Evolutionary conservation across 1,140 invertebrate genomes (phyloP).

Genomic region (Aphaenogaster floridana): DNA sequence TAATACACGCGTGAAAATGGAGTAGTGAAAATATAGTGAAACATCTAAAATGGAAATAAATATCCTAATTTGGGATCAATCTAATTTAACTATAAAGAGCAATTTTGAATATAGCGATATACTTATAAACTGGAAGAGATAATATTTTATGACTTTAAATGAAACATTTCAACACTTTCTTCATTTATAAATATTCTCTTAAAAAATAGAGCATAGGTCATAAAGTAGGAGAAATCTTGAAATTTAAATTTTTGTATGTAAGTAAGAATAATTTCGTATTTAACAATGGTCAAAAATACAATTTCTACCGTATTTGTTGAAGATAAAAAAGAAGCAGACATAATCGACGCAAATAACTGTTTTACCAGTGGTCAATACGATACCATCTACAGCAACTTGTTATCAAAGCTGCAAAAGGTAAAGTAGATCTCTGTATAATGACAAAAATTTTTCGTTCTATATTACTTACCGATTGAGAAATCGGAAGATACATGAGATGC

Average conservation of each 20-base stretch:
- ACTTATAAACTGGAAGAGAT: background rate
- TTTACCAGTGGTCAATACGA: background rate
- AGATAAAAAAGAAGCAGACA: background rate
- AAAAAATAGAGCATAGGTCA: background rate
- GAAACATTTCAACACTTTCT: background rate
- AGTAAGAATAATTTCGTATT: background rate
- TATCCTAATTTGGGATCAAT: background rate
- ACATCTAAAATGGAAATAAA: background rate
- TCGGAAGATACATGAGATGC: background rate
- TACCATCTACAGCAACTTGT: constrained; percentile 1
- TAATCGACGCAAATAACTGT: background rate
- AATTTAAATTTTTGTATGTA: background rate
- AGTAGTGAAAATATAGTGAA: background rate
- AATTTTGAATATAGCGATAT: background rate
- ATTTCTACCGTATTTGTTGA: background rate
- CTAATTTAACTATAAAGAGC: background rate
- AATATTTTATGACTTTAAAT: background rate
- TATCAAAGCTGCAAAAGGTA: constrained; percentile 5
- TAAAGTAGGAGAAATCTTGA: background rate
- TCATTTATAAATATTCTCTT: background rate
- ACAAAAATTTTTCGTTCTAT: background rate
- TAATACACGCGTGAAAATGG: background rate
- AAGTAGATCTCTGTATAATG: constrained; percentile 15
- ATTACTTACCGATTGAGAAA: constrained; percentile 21
- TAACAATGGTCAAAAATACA: background rate